Evolutionary conservation across 2,888 invertebrate genomes (phyloP), one percentile per base, ranked within the genome.

Genomic region (Charanyca ferruginea): DNA sequence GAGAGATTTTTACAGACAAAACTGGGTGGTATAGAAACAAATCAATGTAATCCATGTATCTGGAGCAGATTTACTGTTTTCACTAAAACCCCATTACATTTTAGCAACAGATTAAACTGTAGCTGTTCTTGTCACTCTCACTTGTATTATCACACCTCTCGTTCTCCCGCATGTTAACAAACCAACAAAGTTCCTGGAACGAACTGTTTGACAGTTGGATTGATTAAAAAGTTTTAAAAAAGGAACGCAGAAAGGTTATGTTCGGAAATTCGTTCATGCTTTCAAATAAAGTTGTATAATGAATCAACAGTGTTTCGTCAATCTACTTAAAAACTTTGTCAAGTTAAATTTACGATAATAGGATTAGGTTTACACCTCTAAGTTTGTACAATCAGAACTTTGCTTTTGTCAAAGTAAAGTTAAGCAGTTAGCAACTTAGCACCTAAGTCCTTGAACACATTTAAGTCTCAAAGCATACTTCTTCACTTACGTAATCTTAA

Each of bases 141-240:
- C 22, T 13, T 45, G 13, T 9, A 16, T 23, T 2, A 44, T 20
- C 22, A 38, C 23, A 2, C 28, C 18, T 60, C 60, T 65, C 66
- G 55, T 42, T 64, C 44, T 47, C 54, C 20, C 22, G 22, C 47
- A 67, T 67, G 80, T 64, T 70, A 42, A 77, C 63, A 64, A 64
- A 68, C 52, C 63, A 72, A 77, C 57, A 47, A 49, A 65, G 49
- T 75, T 72, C 83, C 74, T 79, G 75, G 74, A 80, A 80, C 66
- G 57, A 66, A 58, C 42, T 35, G 28, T 54, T 52, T 80, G 70
- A 81, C 81, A 76, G 78, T n/a, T 74, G 8, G 9, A 42, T 64
- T 62, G 20, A n/a, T 55, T 28, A 59, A 48, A 75, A 53, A 54
- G 23, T 59, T 52, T 54, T 8, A 32, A 55, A 22, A 35, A 38